Conservation (phyloP, 2,797 vertebrate genomes). For the Parotocinclus haroldoi region DNA sequence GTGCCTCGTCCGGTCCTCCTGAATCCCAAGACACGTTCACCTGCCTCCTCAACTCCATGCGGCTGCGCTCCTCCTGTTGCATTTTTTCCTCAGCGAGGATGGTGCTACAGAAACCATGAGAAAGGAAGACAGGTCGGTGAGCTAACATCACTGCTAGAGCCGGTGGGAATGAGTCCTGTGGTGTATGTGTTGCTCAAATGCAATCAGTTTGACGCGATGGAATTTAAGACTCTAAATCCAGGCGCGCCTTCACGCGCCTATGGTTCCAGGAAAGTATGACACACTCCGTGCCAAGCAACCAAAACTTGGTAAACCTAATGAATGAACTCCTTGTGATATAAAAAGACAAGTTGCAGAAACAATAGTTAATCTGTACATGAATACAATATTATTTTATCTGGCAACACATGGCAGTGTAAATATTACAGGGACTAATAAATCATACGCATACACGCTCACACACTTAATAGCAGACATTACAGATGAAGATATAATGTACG, state of each 20-base stretch:
- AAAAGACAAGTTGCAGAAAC: too few species aligned
- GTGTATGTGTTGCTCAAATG: too few species aligned
- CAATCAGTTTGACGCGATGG: too few species aligned
- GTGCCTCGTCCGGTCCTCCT: constrained; percentile 91
- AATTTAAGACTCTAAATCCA: background rate
- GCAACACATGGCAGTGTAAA: background rate
- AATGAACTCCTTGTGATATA: background rate
- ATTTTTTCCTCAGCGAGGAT: constrained; percentile 95
- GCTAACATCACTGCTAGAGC: constrained; percentile 24
- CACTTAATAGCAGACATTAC: too few species aligned
- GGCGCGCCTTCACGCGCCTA: constrained; percentile 8
- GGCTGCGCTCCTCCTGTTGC: constrained; percentile 92
- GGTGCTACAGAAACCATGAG: constrained; percentile 68
- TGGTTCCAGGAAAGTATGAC: constrained; percentile 11
- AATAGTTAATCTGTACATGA: background rate
- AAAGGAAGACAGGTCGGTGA: constrained; percentile 9
- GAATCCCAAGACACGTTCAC: constrained; percentile 96
- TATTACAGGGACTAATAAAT: too few species aligned
- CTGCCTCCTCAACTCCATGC: constrained; percentile 97
- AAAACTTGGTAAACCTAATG: background rate
- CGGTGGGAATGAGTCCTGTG: constrained; percentile 3
- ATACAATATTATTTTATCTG: background rate
- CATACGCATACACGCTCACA: too few species aligned
- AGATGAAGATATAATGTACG: too few species aligned
- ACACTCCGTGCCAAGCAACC: background rate